Base-by-base conservation (phyloP, 2,797 vertebrate species). In the Leptatherina wallacei region DNA sequence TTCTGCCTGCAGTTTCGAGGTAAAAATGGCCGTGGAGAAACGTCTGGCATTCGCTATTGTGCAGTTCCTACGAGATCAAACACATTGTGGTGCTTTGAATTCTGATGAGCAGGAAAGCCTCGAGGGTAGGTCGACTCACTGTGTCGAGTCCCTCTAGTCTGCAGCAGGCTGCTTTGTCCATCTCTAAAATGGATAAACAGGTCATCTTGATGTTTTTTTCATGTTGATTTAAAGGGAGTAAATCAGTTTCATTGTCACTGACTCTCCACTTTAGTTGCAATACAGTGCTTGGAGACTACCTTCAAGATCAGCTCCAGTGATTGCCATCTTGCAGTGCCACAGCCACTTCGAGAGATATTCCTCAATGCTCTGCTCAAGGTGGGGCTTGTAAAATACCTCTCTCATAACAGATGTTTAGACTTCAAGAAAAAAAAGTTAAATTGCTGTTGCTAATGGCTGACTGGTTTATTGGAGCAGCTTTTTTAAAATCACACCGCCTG, bases 101-200 rank as follows among this genome's bases (percentile, higher is more conserved):
- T 95, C 96, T 24, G 98, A 98, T 88, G 98, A 99, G 90, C 97
- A 97, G 92, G 98, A 99, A 93, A 99, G 98, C 89, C 95, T 99
- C 59, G 98, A 99, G 96, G 98, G 98, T 99, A 91, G 73, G 81
- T 79, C 47, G 36, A 24, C 59, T 69, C 55, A 6, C 54, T 2
- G 29, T 35, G 65, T 32, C 61, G 54, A 61, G 56, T 58, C 22
- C 2, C 55, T 68, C 29, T 55, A 30, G 29, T 55, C 27, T 55
- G 29, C 29, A 29, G 22, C 16, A 49, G 9, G 3, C 20, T 33
- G 51, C 70, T 65, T n/a, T 14, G 42, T 30, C 11, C 32, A 9
- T 7, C 29, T 47, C 57, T 18, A 54, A 4, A 38, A 1, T 13
- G 18, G 1, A 1, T 24, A 22, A 52, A 52, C n/a, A 22, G 10